Evolutionary conservation across 2,113 vertebrate species (phyloP).

Genomic region (Bothrops jararaca): DNA sequence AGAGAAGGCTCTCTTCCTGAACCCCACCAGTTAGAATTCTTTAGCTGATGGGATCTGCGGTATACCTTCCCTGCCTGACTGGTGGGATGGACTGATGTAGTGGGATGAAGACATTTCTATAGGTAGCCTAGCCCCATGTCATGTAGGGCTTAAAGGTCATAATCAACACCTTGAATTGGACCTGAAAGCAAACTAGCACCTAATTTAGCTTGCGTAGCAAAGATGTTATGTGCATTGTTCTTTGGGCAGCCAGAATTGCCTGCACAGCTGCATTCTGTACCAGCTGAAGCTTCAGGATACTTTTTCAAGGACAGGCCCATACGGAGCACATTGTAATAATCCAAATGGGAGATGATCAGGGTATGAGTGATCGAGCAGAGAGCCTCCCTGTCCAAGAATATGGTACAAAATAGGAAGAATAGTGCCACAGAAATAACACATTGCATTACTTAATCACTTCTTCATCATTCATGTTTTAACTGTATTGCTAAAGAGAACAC

Average conservation of each 20-base stretch:
- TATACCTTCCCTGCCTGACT: too few species aligned
- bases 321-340: neutral
- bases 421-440: neutral
- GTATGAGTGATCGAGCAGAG: neutral
- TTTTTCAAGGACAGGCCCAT: neutral
- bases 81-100: too few species aligned
- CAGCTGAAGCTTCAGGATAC: neutral
- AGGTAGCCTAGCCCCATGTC: neutral
- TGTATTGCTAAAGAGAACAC: neutral
- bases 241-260: neutral
- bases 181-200: neutral
- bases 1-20: too few species aligned
- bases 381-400: slow-evolving; percentile 2
- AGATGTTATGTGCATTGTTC: neutral
- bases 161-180: neutral
- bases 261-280: neutral
- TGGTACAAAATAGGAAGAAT: slow-evolving; percentile 12
- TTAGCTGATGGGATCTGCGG: too few species aligned
- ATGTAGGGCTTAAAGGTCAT: neutral
- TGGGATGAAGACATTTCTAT: neutral
- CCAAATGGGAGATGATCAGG: neutral
- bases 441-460: neutral
- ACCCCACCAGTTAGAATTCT: too few species aligned
- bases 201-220: neutral
- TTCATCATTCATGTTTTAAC: neutral